Base-by-base conservation (phyloP, 2,113 vertebrate species). In the Xenopus borealis region DNA sequence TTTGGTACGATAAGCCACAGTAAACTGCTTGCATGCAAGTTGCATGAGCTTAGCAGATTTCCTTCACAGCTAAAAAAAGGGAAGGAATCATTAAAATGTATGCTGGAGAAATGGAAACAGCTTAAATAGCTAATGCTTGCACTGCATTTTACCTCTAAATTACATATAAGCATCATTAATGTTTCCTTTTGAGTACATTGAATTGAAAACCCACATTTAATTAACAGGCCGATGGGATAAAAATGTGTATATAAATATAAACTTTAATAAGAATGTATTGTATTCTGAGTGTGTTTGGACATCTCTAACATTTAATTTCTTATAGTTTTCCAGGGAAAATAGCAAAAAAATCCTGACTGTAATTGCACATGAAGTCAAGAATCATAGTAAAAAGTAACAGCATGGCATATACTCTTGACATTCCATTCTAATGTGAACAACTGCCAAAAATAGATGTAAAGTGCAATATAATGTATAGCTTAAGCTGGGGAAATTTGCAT, bases 51-150 rank as follows among this genome's bases (percentile, higher is more conserved):
- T 77, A 20, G 59, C 74, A 69, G 74, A 70, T 70, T 77, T 67
- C 61, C 47, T 77, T 70, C 50, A 70, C 66, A 77, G 74, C 67
- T 57, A 61, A 13, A 61, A 61, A 40, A 77, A 70, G 66, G 5
- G 33, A 75, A 76, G 66, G 64, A 77, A 64, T 77, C 67, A 77
- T 77, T 77, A 77, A 77, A 77, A 77, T 77, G 67, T 70, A 70
- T 77, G 74, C 47, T 64, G 47, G 45, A 14, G 67, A 57, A 77
- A 70, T 69, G 47, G 61, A 70, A 77, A 77, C 46, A 70, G 58
- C 66, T 62, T 62, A 70, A 46, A 69, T 70, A 57, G 58, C 50
- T 64, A 62, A 57, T 77, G 74, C 67, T 64, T 57, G 59, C 46
- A 55, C 67, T 70, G 59, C 67, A 77, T 63, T 77, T 77, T 75